Base-by-base conservation (phyloP, 2,888 invertebrate species). In the Dermolepida albohirtum region DNA sequence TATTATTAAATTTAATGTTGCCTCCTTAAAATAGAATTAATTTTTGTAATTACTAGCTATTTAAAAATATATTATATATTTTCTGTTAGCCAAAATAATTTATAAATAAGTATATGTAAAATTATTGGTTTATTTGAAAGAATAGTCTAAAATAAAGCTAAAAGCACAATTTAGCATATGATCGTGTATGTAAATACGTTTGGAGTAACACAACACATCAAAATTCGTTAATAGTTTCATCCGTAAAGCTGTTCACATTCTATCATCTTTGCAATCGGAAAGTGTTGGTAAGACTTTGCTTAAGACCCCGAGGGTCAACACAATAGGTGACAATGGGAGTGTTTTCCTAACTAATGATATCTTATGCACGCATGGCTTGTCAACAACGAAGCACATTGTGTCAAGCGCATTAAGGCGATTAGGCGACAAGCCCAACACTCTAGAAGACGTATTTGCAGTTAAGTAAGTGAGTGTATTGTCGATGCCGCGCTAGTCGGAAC, bases 301-400 rank as follows among this genome's bases (percentile, higher is more conserved):
- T 80, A 80, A 80, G 78, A 76, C 78, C 77, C 78, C 72, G 64
- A 51, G 77, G 78, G 80, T 76, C 73, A 71, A 74, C 80, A 82
- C 81, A 82, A 82, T 78, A 81, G 82, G 81, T 78, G 81, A 83
- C 82, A 83, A 83, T 82, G 74, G 81, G 73, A 75, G 78, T 83
- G 83, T 83, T 83, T 83, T 82, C 81, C 82, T 80, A 83, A 82
- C 82, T 82, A 83, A 83, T 80, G 82, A 82, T 81, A 82, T 81
- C 81, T 83, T 82, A 82, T 77, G 75, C 75, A 81, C 82, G 82
- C 81, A 78, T 78, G 81, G 79, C 79, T 82, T 80, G 78, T 72
- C 76, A 79, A 80, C 81, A 81, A 71, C 66, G 49, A 65, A 8
- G 54, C 14, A 59, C 64, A 72, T 72, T 72, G 72, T 72, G 70